Evolutionary conservation across 2,888 invertebrate species (phyloP).

Genomic region (Apamea epomidion): DNA sequence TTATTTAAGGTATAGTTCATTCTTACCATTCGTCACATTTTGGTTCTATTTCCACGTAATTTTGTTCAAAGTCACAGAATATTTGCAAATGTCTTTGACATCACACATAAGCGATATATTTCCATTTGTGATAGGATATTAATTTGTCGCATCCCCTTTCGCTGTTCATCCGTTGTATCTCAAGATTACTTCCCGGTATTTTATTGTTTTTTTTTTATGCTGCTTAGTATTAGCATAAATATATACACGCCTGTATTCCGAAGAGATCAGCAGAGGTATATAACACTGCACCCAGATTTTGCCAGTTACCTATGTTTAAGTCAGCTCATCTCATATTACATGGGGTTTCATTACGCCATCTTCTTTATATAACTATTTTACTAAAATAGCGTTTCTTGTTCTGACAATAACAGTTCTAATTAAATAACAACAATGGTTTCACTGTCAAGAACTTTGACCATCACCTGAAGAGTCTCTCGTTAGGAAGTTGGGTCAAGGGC

Average conservation of each 20-base stretch:
- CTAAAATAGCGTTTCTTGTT: background rate
- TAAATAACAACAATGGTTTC: constrained; percentile 23
- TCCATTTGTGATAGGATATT: constrained; percentile 55
- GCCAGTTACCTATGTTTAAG: background rate
- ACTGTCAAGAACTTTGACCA: constrained; percentile 35
- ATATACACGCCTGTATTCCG: background rate
- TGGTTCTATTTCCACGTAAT: background rate
- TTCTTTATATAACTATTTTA: background rate
- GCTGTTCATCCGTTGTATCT: constrained; percentile 25
- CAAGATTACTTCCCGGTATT: constrained; percentile 14
- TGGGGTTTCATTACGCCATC: too few relatives aligned
- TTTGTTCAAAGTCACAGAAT: background rate
- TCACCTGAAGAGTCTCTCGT: constrained; percentile 49
- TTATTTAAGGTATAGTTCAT: background rate
- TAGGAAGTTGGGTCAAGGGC: constrained; percentile 52
- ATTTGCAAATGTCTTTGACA: background rate
- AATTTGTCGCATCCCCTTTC: constrained; percentile 26
- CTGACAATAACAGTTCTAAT: constrained; percentile 2
- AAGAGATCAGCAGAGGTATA: background rate
- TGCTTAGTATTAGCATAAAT: background rate
- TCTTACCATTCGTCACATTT: too few relatives aligned
- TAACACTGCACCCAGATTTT: background rate
- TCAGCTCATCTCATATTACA: background rate
- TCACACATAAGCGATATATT: constrained; percentile 19
- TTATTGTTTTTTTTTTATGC: constrained; percentile 6